phyloP scores from a whole-genome alignment of 1,140 invertebrate species.

The Heliconius eleuchia region DNA sequence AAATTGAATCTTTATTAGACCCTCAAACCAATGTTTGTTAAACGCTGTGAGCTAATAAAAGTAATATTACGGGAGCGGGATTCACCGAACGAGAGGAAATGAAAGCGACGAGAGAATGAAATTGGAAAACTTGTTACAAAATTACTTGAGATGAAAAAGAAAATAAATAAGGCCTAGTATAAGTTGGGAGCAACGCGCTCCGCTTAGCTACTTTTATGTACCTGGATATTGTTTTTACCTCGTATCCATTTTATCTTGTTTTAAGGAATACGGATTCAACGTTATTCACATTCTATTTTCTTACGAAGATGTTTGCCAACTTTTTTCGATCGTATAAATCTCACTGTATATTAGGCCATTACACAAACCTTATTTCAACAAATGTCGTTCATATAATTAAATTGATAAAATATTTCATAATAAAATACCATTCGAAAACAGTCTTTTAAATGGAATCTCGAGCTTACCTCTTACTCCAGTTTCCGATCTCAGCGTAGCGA shows the following conservation, averaged over 20 bases:
- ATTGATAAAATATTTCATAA: constrained; percentile 7
- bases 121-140: constrained; percentile 81
- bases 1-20: constrained; percentile 68
- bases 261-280: background rate
- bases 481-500: constrained; percentile 81
- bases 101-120: constrained; percentile 78
- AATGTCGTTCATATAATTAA: background rate
- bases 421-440: constrained; percentile 5
- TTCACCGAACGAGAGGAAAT: constrained; percentile 71
- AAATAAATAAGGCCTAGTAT: constrained; percentile 73
- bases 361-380: background rate
- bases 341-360: background rate
- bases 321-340: background rate
- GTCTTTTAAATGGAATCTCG: background rate
- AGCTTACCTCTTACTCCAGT: constrained; percentile 80
- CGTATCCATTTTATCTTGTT: constrained; percentile 27
- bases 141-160: constrained; percentile 77
- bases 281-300: constrained; percentile 3
- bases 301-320: background rate
- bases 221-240: constrained; percentile 51
- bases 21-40: constrained; percentile 77
- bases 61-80: constrained; percentile 73
- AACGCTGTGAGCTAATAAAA: constrained; percentile 79
- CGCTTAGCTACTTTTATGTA: constrained; percentile 59
- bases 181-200: constrained; percentile 61